Conservation (phyloP, 1,140 invertebrate genomes). For the Himalopsyche phryganea region DNA sequence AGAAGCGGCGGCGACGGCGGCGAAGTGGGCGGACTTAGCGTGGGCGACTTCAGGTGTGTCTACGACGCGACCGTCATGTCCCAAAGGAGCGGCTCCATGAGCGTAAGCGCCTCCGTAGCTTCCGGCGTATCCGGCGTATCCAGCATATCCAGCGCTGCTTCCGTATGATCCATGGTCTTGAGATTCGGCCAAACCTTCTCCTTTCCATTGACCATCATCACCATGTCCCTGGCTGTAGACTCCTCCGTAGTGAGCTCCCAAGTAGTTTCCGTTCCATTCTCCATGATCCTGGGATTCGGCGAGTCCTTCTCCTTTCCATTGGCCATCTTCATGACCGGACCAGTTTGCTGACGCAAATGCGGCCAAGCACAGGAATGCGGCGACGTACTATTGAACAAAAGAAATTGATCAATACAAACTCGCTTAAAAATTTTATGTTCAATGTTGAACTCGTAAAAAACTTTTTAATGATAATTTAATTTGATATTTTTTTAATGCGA, state of each 20-base stretch:
- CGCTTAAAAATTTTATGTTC: neutral
- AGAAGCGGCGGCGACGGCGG: conserved; percentile 28
- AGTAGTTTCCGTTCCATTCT: neutral
- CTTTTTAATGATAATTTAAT: too few relatives aligned
- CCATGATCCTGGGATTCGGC: conserved; percentile 11
- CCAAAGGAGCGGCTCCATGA: conserved; percentile 37
- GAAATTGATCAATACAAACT: neutral
- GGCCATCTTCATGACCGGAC: conserved; percentile 7
- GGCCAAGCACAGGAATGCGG: neutral
- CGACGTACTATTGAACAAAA: neutral
- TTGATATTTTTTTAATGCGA: too few relatives aligned
- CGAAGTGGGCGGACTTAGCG: conserved; percentile 48
- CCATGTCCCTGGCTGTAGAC: conserved; percentile 6
- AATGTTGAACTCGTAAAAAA: neutral
- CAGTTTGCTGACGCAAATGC: neutral
- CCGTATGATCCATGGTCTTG: too few relatives aligned
- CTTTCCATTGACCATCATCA: neutral
- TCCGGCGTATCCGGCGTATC: neutral
- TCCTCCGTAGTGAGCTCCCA: neutral
- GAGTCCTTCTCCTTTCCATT: conserved; percentile 12
- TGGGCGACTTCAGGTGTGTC: conserved; percentile 49
- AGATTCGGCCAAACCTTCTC: too few relatives aligned
- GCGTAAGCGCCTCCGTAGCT: neutral
- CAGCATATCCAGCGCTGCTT: too few relatives aligned
- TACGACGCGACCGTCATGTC: conserved; percentile 40